These are phyloP conservation scores for Polymixis flavicincta DNA, from an alignment of 2,888 invertebrate species.

Conservation along the genomic window DNA sequence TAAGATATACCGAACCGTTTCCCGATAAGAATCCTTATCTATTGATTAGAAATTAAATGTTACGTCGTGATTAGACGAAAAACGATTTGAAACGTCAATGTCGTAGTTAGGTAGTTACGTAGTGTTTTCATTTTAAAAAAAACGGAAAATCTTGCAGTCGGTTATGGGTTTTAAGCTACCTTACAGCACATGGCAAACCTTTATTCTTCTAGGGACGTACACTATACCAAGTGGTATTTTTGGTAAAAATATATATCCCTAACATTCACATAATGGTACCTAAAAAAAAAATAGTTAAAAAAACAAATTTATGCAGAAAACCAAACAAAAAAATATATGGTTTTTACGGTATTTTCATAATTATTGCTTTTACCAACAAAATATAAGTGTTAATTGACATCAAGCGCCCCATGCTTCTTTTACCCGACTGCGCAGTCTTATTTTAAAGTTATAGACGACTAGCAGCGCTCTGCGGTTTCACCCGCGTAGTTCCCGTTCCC, in stretches of 20 bases:
- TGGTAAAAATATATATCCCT: not conserved
- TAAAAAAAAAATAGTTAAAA: not conserved
- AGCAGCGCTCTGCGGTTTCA: too few species aligned
- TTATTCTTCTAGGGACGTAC: not conserved
- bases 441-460: too few species aligned
- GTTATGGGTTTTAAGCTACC: not conserved
- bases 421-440: too few species aligned
- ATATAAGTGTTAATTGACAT: too few species aligned
- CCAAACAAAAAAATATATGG: too few species aligned
- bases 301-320: too few species aligned
- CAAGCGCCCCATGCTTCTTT: too few species aligned
- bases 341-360: too few species aligned
- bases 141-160: not conserved
- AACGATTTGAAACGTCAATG: constrained; percentile 22
- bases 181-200: too few species aligned
- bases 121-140: constrained; percentile 1
- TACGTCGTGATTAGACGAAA: constrained; percentile 30
- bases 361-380: too few species aligned
- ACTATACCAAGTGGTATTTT: not conserved
- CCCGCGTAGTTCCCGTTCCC: too few species aligned
- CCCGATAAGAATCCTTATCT: constrained; percentile 48
- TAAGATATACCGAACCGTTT: constrained; percentile 20
- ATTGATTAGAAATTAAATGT: constrained; percentile 38
- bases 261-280: not conserved
- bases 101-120: too few species aligned